Evolutionary conservation across 2,113 vertebrate species (phyloP), one percentile per base, ranked within the genome.

Genomic region (Acanthochromis polyacanthus): DNA sequence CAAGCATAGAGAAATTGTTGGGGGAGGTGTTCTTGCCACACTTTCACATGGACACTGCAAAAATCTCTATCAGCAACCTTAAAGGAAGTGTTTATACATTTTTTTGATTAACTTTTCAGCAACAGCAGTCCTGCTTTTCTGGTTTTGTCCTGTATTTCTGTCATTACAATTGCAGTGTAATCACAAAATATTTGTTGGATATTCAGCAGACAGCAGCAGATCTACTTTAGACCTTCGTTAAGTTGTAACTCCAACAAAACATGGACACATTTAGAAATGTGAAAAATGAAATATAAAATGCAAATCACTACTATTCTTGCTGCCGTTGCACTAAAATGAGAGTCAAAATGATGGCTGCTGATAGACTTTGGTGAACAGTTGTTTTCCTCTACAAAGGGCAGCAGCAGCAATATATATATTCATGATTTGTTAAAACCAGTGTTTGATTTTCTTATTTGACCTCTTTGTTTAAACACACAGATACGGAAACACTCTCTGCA

Each of bases 1-100:
- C 58, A 80, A 71, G 59, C 16, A 66, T 36, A 40, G 38, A 56
- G 58, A 70, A 72, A 78, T 56, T 82, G 51, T 62, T 67, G 16
- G 22, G 45, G 59, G 36, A 52, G n/a, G 52, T 36, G 50, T 60
- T 40, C 36, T 59, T 79, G 40, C 7, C 46, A 19, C 72, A 52
- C 52, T 52, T 72, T 75, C 19, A 60, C 46, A 59, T 32, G 63
- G 43, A 62, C 53, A 36, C 20, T 1, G 10, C 20, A 40, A 48
- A 71, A 28, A 50, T 32, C 48, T 57, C n/a, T 71, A 10, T 59
- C 38, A 36, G 58, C 62, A 62, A 19, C 55, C 25, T 7, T 76
- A 10, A 57, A 48, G 28, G 12, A 45, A 51, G 50, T 20, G 6
- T 52, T 71, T 63, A 45, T 56, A 36, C 3, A 8, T 17, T 32